Conservation (phyloP, 2,888 invertebrate species). For the Pycnomerus fuliginosus region DNA sequence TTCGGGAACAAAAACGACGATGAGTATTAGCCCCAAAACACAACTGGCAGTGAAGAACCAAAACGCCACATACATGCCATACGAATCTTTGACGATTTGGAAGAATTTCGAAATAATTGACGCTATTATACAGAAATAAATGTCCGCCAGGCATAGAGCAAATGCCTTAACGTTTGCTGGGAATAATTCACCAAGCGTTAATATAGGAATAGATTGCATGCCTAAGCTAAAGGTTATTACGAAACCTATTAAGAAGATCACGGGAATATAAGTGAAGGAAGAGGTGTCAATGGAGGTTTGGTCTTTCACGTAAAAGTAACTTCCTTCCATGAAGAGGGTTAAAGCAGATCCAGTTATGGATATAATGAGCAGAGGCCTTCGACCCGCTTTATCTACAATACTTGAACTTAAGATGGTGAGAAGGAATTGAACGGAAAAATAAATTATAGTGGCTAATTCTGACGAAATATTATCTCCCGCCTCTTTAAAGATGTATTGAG, state of each 20-base stretch:
- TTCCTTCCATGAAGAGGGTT: slow-evolving; percentile 48
- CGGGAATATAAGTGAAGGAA: slow-evolving; percentile 49
- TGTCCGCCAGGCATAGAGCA: slow-evolving; percentile 58
- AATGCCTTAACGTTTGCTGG: slow-evolving; percentile 57
- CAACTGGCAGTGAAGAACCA: slow-evolving; percentile 65
- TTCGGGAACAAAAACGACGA: slow-evolving; percentile 63
- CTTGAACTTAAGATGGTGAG: slow-evolving; percentile 57
- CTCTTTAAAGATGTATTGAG: slow-evolving; percentile 55
- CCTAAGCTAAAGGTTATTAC: slow-evolving; percentile 57
- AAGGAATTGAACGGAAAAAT: slow-evolving; percentile 57
- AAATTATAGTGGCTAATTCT: slow-evolving; percentile 36
- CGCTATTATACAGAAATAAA: slow-evolving; percentile 53
- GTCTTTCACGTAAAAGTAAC: slow-evolving; percentile 53
- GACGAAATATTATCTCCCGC: slow-evolving; percentile 50
- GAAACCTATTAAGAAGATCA: slow-evolving; percentile 55
- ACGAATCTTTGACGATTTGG: slow-evolving; percentile 56
- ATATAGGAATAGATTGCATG: slow-evolving; percentile 55
- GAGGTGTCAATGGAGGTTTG: slow-evolving; percentile 42
- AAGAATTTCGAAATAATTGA: slow-evolving; percentile 54
- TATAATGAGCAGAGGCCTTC: slow-evolving; percentile 55
- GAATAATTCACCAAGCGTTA: slow-evolving; percentile 57
- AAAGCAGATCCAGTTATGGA: slow-evolving; percentile 53
- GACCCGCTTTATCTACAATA: slow-evolving; percentile 59
- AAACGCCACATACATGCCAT: slow-evolving; percentile 65
- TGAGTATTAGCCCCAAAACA: slow-evolving; percentile 61